Evolutionary conservation across 2,797 vertebrate genomes (phyloP).

Genomic region (Alectoris magna): DNA sequence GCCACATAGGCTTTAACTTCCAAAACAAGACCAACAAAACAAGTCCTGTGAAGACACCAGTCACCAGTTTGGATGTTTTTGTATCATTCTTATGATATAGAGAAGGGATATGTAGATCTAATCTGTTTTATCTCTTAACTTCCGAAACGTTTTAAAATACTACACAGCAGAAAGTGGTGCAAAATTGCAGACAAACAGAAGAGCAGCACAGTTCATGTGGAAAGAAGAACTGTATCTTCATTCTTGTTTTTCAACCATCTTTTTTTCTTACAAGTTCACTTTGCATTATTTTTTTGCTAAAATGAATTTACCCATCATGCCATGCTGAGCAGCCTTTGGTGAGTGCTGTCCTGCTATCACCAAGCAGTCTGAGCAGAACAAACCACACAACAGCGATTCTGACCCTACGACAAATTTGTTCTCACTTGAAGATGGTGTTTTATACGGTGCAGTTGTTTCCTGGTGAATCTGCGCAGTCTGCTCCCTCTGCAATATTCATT

Average conservation of each 20-base stretch:
- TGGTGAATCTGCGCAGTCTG: constrained; percentile 5
- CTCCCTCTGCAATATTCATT: constrained; percentile 64
- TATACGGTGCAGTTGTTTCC: neutral
- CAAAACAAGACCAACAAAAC: neutral
- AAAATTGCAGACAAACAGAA: neutral
- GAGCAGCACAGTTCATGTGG: neutral
- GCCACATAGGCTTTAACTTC: neutral
- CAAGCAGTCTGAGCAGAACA: neutral
- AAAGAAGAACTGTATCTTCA: neutral
- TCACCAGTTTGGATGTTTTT: neutral
- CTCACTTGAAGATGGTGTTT: neutral
- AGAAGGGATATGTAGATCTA: neutral
- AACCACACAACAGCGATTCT: neutral
- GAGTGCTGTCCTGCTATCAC: neutral
- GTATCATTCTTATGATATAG: neutral
- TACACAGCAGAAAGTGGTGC: neutral
- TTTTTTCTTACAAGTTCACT: neutral
- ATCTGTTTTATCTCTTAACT: neutral
- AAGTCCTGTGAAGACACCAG: neutral
- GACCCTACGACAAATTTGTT: neutral
- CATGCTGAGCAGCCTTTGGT: neutral
- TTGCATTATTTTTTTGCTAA: neutral
- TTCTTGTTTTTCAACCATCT: neutral
- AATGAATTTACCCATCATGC: neutral
- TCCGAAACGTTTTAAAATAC: neutral